phyloP scores from a whole-genome alignment of 2,888 invertebrate genomes.

The Bellardia bayeri region DNA sequence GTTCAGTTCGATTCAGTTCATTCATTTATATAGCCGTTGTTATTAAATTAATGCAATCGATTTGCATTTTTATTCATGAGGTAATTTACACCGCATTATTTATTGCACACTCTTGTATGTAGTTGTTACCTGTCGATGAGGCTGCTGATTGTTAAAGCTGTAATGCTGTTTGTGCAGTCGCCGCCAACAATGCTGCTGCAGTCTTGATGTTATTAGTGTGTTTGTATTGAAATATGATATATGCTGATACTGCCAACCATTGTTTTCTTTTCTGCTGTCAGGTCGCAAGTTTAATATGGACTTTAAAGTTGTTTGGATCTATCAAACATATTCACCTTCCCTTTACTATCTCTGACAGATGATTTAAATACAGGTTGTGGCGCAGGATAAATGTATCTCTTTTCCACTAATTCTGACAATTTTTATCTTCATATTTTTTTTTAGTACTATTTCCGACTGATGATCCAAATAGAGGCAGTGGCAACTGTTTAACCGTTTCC shows the following conservation, averaged over 20 bases:
- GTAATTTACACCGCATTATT: conserved; percentile 80
- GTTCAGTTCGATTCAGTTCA: conserved; percentile 38
- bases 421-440: too few relatives aligned
- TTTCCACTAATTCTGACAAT: too few relatives aligned
- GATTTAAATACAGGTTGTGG: too few relatives aligned
- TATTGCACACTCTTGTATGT: conserved; percentile 75
- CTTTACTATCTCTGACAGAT: too few relatives aligned
- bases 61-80: conserved; percentile 77
- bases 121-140: conserved; percentile 55
- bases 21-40: conserved; percentile 73
- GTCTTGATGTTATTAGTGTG: neutral
- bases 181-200: neutral
- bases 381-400: too few relatives aligned
- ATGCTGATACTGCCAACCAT: conserved; percentile 39
- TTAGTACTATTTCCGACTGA: too few relatives aligned
- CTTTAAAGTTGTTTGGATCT: neutral
- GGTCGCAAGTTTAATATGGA: neutral
- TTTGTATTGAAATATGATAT: conserved; percentile 7
- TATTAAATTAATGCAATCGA: conserved; percentile 77
- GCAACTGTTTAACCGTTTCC: too few relatives aligned
- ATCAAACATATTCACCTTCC: too few relatives aligned
- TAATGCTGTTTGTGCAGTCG: conserved; percentile 18
- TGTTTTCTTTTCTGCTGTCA: neutral
- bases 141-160: conserved; percentile 34
- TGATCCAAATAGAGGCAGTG: too few relatives aligned